Evolutionary conservation across 1,140 invertebrate species (phyloP), one percentile per base, ranked within the genome.

Genomic region (Drosophila parvula): DNA sequence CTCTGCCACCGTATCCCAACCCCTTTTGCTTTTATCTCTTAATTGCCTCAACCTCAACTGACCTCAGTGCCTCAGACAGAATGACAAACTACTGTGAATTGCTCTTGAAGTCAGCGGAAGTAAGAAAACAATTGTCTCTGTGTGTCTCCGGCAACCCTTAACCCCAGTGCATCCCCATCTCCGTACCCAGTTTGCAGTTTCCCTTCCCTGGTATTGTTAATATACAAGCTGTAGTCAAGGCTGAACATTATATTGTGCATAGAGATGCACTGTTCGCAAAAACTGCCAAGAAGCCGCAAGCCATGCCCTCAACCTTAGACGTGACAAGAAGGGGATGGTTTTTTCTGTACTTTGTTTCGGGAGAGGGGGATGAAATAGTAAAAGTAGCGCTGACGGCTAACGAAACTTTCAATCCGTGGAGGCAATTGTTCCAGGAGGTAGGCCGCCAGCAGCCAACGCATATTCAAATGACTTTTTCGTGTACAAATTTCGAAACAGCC

Each of bases 391-490:
- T 83, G 81, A 84, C 81, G 81, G 81, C 81, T 80, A 83, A 83
- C 81, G 75, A 86, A 85, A 85, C 83, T 86, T 85, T 88, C 82
- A 85, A 85, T 85, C 74, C 78, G 57, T 34, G 10, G n/a, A 30
- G 32, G 34, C 30, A 45, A 55, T 27, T 51, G 30, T 28, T 41
- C 11, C 41, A 36, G 48, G 55, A 67, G 71, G 53, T 58, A 28
- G 73, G 40, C 78, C 50, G 18, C 50, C 50, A 53, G 50, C 50
- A 51, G 28, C 34, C 38, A 78, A 77, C 81, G 81, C 81, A 88
- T 86, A 86, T 86, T 86, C 84, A 86, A 86, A 86, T 86, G 83
- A 86, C 83, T 88, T 86, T 86, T 86, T 86, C 83, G 83, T 86
- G 83, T 86, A 86, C 79, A 86, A 86, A 86, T 86, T 86, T 48